Conservation (phyloP, 1,140 invertebrate genomes). For the Pectinophora gossypiella region DNA sequence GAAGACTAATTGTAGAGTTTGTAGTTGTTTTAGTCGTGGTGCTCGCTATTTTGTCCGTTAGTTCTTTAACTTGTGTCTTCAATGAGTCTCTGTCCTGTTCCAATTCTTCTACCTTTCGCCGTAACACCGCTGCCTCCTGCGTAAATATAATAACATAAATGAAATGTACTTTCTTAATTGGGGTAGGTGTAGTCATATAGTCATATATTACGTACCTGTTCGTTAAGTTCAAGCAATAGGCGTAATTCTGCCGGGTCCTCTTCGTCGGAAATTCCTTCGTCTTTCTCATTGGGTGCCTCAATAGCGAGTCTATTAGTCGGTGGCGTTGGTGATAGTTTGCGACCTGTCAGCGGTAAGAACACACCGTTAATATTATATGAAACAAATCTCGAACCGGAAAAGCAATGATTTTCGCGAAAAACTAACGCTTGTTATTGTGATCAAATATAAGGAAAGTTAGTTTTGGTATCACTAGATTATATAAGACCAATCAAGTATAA, state of each 20-base stretch:
- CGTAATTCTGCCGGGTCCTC: slow-evolving; percentile 86
- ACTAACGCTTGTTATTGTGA: neutral
- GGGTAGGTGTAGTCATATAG: no score
- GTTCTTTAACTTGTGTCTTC: slow-evolving; percentile 84
- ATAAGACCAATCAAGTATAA: slow-evolving; percentile 14
- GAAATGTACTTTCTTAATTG: no score
- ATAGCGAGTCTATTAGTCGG: slow-evolving; percentile 78
- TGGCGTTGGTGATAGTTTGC: slow-evolving; percentile 80
- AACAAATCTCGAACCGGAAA: neutral
- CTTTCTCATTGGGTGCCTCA: slow-evolving; percentile 80
- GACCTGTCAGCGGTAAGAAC: slow-evolving; percentile 74
- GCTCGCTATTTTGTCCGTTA: slow-evolving; percentile 81
- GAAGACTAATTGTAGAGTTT: slow-evolving; percentile 43
- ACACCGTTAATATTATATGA: neutral
- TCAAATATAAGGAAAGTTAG: slow-evolving; percentile 1
- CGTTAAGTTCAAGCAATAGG: slow-evolving; percentile 90
- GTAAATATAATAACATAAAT: no score
- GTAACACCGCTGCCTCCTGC: slow-evolving; percentile 86
- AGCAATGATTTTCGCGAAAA: neutral
- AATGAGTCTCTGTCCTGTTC: slow-evolving; percentile 87
- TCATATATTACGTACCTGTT: slow-evolving; percentile 78
- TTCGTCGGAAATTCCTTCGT: slow-evolving; percentile 84
- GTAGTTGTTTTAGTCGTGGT: slow-evolving; percentile 50
- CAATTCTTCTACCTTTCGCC: slow-evolving; percentile 89
- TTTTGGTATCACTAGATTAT: neutral